Conservation (phyloP, 2,797 vertebrate genomes). For the Danio tinwini region DNA sequence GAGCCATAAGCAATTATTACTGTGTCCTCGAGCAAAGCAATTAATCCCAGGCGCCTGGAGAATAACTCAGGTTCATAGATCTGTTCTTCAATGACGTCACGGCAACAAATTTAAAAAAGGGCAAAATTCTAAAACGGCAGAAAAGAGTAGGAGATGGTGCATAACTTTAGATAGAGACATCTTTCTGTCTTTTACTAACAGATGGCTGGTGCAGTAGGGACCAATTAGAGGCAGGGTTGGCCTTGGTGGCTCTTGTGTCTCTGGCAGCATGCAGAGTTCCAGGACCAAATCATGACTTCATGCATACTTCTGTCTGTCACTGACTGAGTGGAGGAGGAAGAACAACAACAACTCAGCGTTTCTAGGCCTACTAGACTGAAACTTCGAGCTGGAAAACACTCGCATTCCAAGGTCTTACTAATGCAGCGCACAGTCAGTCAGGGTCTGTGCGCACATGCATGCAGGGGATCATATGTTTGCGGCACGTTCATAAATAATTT, state of each 20-base stretch:
- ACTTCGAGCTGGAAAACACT: slow-evolving; percentile 19
- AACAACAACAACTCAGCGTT: slow-evolving; percentile 37
- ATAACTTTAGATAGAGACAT: slow-evolving; percentile 22
- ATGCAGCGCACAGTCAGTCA: slow-evolving; percentile 39
- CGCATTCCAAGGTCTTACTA: slow-evolving; percentile 19
- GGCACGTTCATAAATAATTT: slow-evolving; percentile 15
- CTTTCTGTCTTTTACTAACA: slow-evolving; percentile 37
- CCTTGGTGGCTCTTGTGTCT: slow-evolving; percentile 34
- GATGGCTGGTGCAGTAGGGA: slow-evolving; percentile 54
- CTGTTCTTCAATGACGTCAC: neutral
- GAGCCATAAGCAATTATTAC: slow-evolving; percentile 25
- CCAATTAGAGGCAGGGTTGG: slow-evolving; percentile 54
- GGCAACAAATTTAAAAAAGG: neutral
- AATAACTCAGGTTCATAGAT: neutral
- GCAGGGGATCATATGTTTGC: slow-evolving; percentile 1
- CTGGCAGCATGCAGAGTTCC: slow-evolving; percentile 41
- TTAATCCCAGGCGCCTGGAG: slow-evolving; percentile 5
- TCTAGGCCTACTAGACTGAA: slow-evolving; percentile 20
- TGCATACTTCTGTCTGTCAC: slow-evolving; percentile 38
- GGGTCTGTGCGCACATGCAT: neutral
- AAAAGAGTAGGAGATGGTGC: slow-evolving; percentile 1
- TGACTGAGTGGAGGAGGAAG: slow-evolving; percentile 27
- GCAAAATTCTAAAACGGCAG: neutral
- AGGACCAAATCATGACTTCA: slow-evolving; percentile 49
- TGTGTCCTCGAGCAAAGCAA: slow-evolving; percentile 32